phyloP scores from a whole-genome alignment of 2,113 vertebrate genomes.

The Promerops cafer region DNA sequence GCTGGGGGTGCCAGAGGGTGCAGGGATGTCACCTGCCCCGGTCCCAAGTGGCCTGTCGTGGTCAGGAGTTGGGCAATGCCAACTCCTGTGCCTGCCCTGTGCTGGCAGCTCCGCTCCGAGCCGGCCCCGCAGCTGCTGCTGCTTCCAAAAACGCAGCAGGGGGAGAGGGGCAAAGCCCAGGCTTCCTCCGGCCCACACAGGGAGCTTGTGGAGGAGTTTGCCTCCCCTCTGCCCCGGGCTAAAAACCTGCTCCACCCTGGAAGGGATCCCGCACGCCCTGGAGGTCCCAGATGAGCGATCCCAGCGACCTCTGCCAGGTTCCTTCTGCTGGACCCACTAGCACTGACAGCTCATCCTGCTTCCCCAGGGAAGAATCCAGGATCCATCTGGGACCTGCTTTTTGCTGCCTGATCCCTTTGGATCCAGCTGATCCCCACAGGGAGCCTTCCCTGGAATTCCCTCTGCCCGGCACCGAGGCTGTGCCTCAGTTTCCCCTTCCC shows the following conservation, averaged over 20 bases:
- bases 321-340: not conserved
- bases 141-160: not conserved
- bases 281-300: accelerated
- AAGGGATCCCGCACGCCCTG: not conserved
- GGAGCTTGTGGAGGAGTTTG: not conserved
- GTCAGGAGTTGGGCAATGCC: not conserved
- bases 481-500: slow-evolving; percentile 7
- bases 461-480: accelerated
- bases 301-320: not conserved
- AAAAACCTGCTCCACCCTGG: not conserved
- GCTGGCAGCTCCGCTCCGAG: not conserved
- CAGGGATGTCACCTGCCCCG: not conserved
- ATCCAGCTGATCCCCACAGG: not conserved
- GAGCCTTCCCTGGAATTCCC: not conserved
- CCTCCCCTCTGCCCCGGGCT: not conserved
- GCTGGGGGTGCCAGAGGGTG: not conserved
- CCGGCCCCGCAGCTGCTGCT: not conserved
- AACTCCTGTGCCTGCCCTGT: accelerated
- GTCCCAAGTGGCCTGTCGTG: accelerated
- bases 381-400: accelerated
- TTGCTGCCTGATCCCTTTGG: not conserved
- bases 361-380: not conserved
- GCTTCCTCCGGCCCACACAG: not conserved
- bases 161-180: not conserved
- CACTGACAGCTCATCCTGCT: not conserved